Evolutionary conservation across 2,888 invertebrate species (phyloP).

Genomic region (Anorthoa munda): DNA sequence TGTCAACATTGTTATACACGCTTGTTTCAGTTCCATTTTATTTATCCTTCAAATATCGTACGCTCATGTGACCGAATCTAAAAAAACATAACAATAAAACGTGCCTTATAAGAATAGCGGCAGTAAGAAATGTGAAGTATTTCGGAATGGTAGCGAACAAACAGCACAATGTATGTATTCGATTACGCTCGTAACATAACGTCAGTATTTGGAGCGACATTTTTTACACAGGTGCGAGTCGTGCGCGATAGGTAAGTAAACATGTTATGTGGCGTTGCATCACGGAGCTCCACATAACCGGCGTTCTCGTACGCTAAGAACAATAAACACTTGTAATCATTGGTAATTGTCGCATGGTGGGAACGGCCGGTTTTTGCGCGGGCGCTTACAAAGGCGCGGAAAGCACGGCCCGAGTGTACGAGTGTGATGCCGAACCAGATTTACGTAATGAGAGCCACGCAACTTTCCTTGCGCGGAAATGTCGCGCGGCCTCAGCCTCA

Average conservation of each 20-base stretch:
- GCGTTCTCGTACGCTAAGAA: conserved; percentile 77
- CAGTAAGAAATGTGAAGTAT: conserved; percentile 39
- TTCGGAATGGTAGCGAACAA: conserved; percentile 42
- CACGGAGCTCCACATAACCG: conserved; percentile 78
- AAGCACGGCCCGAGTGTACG: conserved; percentile 71
- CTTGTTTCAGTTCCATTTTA: conserved; percentile 43
- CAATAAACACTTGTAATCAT: conserved; percentile 85
- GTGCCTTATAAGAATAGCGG: conserved; percentile 25
- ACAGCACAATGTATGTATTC: conserved; percentile 36
- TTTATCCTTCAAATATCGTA: conserved; percentile 41
- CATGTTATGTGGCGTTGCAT: conserved; percentile 75
- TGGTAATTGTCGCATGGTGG: conserved; percentile 81
- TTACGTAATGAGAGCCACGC: conserved; percentile 81
- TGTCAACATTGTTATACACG: conserved; percentile 31
- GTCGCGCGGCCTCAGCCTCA: conserved; percentile 52
- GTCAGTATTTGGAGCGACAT: conserved; percentile 67
- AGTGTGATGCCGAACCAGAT: conserved; percentile 78
- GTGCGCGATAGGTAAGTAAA: conserved; percentile 68
- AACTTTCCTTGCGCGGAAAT: conserved; percentile 81
- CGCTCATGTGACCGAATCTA: conserved; percentile 32
- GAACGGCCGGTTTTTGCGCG: conserved; percentile 83
- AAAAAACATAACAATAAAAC: conserved; percentile 46
- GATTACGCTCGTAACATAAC: conserved; percentile 58
- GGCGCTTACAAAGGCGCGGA: conserved; percentile 78
- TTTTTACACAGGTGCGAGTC: conserved; percentile 64